Evolutionary conservation across 2,888 invertebrate species (phyloP).

Genomic region (Cephus pulcher): DNA sequence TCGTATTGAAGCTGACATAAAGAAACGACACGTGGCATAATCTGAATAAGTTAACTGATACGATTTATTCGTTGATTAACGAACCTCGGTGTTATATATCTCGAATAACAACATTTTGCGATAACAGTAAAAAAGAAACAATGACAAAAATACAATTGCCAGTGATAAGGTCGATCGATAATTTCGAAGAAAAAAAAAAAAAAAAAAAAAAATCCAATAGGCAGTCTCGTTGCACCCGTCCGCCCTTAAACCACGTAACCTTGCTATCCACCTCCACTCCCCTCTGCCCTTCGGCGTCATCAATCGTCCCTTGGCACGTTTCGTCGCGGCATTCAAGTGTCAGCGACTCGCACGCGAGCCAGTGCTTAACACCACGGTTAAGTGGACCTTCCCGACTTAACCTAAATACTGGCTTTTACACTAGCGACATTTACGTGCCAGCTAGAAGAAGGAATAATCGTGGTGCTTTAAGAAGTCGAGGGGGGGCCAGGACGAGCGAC

Average conservation of each 20-base stretch:
- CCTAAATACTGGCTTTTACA: not conserved
- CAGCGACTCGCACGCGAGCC: not conserved
- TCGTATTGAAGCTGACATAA: not conserved
- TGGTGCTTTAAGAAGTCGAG: not conserved
- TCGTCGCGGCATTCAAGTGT: not conserved
- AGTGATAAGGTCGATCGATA: not conserved
- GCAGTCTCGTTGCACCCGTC: not conserved
- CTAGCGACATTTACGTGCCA: not conserved
- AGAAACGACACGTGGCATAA: not conserved
- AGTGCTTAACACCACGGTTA: not conserved
- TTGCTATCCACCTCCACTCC: not conserved
- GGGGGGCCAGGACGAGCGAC: not conserved
- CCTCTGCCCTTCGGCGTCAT: not conserved
- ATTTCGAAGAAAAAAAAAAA: not conserved
- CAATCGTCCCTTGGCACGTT: not conserved
- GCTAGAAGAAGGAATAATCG: not conserved
- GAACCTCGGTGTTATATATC: not conserved
- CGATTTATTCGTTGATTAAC: not conserved
- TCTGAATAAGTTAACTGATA: not conserved
- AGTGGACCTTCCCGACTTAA: not conserved
- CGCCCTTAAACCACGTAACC: not conserved
- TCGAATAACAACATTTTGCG: not conserved
- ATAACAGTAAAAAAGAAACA: not conserved
- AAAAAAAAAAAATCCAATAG: not conserved
- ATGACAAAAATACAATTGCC: not conserved